These are phyloP conservation scores for Tachysurus fulvidraco DNA, from an alignment of 2,113 vertebrate genomes.

Conservation along the genomic window DNA sequence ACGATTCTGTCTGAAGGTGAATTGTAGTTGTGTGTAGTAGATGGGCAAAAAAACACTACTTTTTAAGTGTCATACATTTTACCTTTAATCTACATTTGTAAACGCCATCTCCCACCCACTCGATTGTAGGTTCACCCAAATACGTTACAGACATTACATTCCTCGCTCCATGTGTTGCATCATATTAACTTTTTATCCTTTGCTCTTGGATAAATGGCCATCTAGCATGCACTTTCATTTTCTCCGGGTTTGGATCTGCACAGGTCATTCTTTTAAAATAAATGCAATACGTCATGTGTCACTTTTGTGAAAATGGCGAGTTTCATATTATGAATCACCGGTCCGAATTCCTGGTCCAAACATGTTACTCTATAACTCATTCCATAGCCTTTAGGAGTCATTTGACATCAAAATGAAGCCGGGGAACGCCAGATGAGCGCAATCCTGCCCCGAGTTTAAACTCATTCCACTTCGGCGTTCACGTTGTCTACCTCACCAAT, in stretches of 20 bases:
- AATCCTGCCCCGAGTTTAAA: constrained; percentile 14
- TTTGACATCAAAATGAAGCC: constrained; percentile 40
- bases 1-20: background rate
- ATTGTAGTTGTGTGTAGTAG: too few relatives aligned
- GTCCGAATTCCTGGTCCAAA: constrained; percentile 30
- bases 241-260: constrained; percentile 6
- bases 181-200: background rate
- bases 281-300: constrained; percentile 11
- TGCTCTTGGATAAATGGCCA: background rate
- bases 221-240: background rate
- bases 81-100: background rate
- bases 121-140: background rate
- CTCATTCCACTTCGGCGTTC: constrained; percentile 7
- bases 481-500: constrained; percentile 35
- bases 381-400: constrained; percentile 24
- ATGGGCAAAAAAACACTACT: too few relatives aligned
- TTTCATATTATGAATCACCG: constrained; percentile 14
- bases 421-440: constrained; percentile 60
- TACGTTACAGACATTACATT: background rate
- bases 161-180: background rate
- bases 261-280: constrained; percentile 29
- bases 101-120: background rate
- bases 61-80: background rate
- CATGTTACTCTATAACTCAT: constrained; percentile 44
- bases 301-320: constrained; percentile 7